These are phyloP conservation scores for Bergia sp. DNA, from an alignment of 92 coral and sea anemone species.

Conservation along the genomic window DNA sequence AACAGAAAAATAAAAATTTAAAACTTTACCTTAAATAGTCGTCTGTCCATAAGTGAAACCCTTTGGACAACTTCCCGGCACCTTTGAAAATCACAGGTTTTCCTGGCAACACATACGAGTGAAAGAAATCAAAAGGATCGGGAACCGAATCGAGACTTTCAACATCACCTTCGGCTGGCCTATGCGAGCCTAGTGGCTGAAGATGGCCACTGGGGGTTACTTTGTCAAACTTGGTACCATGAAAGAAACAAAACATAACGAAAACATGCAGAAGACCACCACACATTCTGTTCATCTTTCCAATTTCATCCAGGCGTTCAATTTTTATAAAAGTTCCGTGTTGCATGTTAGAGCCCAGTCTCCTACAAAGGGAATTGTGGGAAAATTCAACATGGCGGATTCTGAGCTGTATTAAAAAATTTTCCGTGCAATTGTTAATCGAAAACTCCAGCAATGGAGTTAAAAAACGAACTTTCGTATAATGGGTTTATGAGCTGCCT, in stretches of 20 bases:
- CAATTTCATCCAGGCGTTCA: conserved; percentile 17
- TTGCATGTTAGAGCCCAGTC: conserved; percentile 12
- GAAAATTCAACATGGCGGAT: conserved; percentile 50
- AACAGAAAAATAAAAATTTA: background rate
- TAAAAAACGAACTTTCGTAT: background rate
- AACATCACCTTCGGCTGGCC: conserved; percentile 74
- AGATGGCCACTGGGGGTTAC: conserved; percentile 84
- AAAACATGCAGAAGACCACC: background rate
- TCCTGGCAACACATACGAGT: conserved; percentile 69
- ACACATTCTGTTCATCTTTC: background rate
- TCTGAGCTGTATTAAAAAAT: background rate
- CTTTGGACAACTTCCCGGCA: conserved; percentile 82
- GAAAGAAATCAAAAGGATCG: conserved; percentile 77
- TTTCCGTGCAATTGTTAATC: too few relatives aligned
- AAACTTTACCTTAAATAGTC: conserved; percentile 71
- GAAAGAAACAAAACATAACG: background rate
- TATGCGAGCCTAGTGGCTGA: conserved; percentile 90
- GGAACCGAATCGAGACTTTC: conserved; percentile 61
- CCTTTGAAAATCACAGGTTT: conserved; percentile 86
- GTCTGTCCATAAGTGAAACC: conserved; percentile 87
- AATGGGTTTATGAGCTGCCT: background rate
- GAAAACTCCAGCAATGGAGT: background rate
- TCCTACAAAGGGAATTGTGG: background rate
- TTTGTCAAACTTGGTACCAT: conserved; percentile 23
- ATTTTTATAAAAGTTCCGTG: background rate